Conservation (phyloP, 1,140 invertebrate genomes). For the Mya arenaria region DNA sequence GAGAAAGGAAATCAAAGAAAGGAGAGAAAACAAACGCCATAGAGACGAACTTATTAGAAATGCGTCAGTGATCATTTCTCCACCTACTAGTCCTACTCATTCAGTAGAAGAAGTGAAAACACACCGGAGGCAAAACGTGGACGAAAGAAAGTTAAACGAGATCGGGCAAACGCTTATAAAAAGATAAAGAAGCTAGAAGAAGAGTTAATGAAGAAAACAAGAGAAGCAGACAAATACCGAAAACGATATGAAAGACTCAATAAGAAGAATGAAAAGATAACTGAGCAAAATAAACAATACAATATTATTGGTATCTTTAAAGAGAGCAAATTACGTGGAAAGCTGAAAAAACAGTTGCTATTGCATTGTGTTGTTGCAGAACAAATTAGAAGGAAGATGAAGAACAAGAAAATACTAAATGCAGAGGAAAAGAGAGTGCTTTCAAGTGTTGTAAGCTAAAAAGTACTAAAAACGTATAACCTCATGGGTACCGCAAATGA, state of each 20-base stretch:
- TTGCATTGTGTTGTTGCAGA: conserved; percentile 21
- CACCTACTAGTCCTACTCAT: not conserved
- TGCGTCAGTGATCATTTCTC: not conserved
- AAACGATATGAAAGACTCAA: not conserved
- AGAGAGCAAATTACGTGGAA: conserved; percentile 14
- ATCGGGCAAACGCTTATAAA: not conserved
- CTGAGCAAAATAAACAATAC: not conserved
- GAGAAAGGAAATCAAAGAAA: not conserved
- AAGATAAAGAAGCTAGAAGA: not conserved
- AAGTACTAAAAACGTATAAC: conserved; percentile 15
- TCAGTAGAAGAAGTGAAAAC: too few relatives aligned
- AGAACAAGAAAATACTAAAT: conserved; percentile 6
- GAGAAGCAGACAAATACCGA: conserved; percentile 6
- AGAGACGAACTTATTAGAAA: not conserved
- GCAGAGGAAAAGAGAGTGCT: conserved; percentile 9
- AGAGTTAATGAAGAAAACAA: not conserved
- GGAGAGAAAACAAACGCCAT: not conserved
- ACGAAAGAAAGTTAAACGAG: not conserved
- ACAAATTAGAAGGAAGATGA: conserved; percentile 11
- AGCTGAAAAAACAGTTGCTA: conserved; percentile 3
- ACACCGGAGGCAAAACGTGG: not conserved
- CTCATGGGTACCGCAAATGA: conserved; percentile 1
- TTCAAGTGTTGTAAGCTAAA: conserved; percentile 24
- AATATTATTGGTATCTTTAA: too few relatives aligned
- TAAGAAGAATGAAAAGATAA: conserved; percentile 15